Evolutionary conservation across 2,888 invertebrate genomes (phyloP), one percentile per base, ranked within the genome.

Genomic region (Tolmerus cingulatus): DNA sequence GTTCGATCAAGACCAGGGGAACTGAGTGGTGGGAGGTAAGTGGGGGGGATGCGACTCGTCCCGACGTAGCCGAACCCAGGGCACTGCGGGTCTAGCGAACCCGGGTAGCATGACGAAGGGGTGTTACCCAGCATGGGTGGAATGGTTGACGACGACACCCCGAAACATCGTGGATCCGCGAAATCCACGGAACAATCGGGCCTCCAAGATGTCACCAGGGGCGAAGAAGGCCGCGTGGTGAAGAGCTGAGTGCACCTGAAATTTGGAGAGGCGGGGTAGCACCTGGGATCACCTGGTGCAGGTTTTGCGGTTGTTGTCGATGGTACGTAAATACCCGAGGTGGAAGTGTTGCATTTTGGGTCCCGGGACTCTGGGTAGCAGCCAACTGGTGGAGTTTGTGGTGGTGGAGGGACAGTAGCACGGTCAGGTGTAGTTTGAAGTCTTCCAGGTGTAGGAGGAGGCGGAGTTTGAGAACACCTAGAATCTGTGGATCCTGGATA

Each of bases 141-240:
- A 0, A 90, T 91, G 0, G 91, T 89, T 16, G 89, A 90, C 0
- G 92, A 91, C 0, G 92, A 91, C 88, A 87, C 27, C 8, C 87
- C 27, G 16, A 79, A 74, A n/a, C 93, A 93, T 43, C 90, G 90
- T 0, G 92, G 92, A 89, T 93, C 94, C 91, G 55, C 93, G 91
- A 90, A 93, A 92, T 91, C 94, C 91, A 90, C 94, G 92, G 89
- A 93, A 92, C 51, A 93, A 92, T 88, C 89, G 19, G 66, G 86
- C 27, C 90, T 90, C 12, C 9, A 9, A 2, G 66, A 8, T 12
- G 66, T 66, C 19, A n/a, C 1, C 51, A 8, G 19, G 30, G 78
- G 91, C 27, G 74, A 27, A 14, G 76, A 9, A n/a, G 76, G 76
- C 3, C 66, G 66, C 30, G 76, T 76, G 7, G 37, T 37, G n/a